A percentile compares a stretch with the other conserved stretches of the same genome.
Evolutionary conservation across 2,888 invertebrate species (phyloP).

Genomic region (Creontiades dilutus): DNA sequence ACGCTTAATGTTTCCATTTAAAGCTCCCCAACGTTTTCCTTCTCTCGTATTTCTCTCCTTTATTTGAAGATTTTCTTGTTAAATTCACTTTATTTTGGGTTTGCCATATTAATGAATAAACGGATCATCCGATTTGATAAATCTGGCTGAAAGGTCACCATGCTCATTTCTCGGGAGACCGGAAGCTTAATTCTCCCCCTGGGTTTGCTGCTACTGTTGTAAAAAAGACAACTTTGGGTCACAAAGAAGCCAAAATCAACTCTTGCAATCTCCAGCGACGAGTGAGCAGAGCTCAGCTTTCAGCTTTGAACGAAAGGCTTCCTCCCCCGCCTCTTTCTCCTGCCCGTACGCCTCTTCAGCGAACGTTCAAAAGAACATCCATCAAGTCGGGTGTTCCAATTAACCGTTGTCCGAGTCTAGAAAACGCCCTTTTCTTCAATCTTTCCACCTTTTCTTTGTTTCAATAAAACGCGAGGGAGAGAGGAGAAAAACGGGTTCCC

Average conservation of each 20-base stretch:
- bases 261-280: slow-evolving; percentile 9
- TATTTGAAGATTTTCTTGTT: no score
- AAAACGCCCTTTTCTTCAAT: slow-evolving; percentile 37
- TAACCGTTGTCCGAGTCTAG: slow-evolving; percentile 32
- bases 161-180: no score
- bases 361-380: slow-evolving; percentile 38
- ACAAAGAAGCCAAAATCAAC: neutral
- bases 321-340: neutral
- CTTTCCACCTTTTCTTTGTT: slow-evolving; percentile 39
- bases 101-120: no score
- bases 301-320: slow-evolving; percentile 19
- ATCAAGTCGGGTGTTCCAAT: slow-evolving; percentile 40
- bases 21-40: no score
- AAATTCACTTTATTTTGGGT: no score
- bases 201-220: no score
- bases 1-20: no score
- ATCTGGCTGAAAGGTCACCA: no score
- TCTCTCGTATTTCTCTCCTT: no score
- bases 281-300: slow-evolving; percentile 5
- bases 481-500: neutral
- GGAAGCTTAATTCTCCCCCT: no score
- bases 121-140: no score
- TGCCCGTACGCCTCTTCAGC: slow-evolving; percentile 18
- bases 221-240: slow-evolving; percentile 4
- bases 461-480: slow-evolving; percentile 11